phyloP scores from a whole-genome alignment of 2,888 invertebrate genomes.

The Frankliniella intonsa region DNA sequence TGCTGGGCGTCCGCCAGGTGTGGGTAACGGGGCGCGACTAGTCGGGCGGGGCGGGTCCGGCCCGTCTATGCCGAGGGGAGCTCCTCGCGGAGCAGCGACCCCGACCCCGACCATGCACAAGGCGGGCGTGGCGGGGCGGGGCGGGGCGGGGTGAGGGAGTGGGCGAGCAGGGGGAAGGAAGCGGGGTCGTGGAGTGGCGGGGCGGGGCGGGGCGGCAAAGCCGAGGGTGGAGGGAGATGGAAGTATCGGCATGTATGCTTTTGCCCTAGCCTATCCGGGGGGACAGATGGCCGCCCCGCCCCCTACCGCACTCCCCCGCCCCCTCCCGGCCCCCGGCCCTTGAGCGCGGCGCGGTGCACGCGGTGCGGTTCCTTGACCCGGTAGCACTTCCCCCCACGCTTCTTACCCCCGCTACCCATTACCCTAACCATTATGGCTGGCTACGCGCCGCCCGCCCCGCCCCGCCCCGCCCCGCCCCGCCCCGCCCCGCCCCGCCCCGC shows the following conservation, averaged over 20 bases:
- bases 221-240: no score
- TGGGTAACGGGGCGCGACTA: slow-evolving; percentile 5
- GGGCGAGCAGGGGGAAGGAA: not conserved
- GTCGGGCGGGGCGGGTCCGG: not conserved
- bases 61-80: not conserved
- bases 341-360: no score
- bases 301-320: no score
- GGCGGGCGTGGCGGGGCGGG: not conserved
- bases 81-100: not conserved
- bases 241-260: not conserved
- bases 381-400: no score
- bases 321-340: not conserved
- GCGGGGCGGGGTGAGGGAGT: not conserved
- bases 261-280: not conserved
- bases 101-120: slow-evolving; percentile 16
- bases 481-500: not conserved
- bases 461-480: not conserved
- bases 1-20: not conserved
- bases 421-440: no score
- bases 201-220: not conserved
- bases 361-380: no score
- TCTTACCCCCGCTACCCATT: no score
- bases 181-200: not conserved
- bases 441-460: no score
- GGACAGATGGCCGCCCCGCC: not conserved